These are phyloP conservation scores for Pogonocichla stellata DNA, from an alignment of 2,113 vertebrate genomes.

Conservation along the genomic window DNA sequence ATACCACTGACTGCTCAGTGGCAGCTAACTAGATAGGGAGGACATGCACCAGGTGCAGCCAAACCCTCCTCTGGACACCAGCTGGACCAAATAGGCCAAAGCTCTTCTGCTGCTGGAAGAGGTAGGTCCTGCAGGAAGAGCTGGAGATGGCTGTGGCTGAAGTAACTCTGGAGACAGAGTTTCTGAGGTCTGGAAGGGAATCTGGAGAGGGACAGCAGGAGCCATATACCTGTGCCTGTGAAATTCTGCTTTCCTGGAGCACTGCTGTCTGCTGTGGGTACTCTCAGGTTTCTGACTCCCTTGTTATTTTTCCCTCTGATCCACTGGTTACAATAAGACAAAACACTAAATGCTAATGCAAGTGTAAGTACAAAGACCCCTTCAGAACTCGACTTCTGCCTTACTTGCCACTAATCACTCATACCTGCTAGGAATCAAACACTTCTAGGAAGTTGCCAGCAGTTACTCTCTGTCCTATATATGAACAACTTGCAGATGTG, in stretches of 20 bases:
- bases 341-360: background rate
- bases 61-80: background rate
- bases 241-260: background rate
- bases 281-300: background rate
- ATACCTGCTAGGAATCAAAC: background rate
- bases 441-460: background rate
- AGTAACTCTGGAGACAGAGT: background rate
- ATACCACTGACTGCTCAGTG: background rate
- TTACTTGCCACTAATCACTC: background rate
- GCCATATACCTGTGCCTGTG: background rate
- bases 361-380: background rate
- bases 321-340: background rate
- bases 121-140: background rate
- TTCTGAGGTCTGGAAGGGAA: background rate
- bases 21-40: background rate
- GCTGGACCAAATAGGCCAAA: background rate
- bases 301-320: background rate
- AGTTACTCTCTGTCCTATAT: background rate
- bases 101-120: background rate
- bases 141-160: background rate
- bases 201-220: background rate
- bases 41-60: background rate
- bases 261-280: background rate
- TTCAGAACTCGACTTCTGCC: fast-evolving
- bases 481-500: background rate